phyloP scores from a whole-genome alignment of 2,888 invertebrate genomes.

The Napeogenes sylphis region DNA sequence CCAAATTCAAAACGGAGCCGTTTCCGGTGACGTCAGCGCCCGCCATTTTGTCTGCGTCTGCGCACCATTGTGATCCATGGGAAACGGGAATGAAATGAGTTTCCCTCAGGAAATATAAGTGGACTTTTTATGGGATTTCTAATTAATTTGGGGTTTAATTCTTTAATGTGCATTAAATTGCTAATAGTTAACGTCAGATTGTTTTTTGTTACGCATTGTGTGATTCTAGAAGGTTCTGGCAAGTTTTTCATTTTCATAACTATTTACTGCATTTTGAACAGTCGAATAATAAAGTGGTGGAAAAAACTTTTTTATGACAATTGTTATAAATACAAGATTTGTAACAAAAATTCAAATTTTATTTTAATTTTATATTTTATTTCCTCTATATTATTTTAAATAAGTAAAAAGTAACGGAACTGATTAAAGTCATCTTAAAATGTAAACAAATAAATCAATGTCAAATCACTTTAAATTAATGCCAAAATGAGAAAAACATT shows the following conservation, averaged over 20 bases:
- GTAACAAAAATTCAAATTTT: no score
- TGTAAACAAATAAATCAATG: constrained; percentile 11
- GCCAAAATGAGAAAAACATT: constrained; percentile 13
- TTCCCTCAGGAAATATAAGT: constrained; percentile 61
- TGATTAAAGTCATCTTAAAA: no score
- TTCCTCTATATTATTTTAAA: no score
- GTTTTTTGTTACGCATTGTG: no score
- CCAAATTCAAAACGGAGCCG: constrained; percentile 76
- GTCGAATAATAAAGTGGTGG: no score
- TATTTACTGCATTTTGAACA: no score
- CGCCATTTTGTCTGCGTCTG: constrained; percentile 55
- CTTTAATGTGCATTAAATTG: background rate
- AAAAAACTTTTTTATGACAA: no score
- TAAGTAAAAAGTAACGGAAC: no score
- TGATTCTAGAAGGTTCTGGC: no score
- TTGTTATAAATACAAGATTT: no score
- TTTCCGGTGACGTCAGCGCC: constrained; percentile 73
- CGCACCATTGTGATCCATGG: constrained; percentile 56
- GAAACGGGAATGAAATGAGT: constrained; percentile 68
- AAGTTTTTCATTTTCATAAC: no score
- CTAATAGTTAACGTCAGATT: background rate
- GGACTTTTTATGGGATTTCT: constrained; percentile 34
- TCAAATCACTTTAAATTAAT: constrained; percentile 12
- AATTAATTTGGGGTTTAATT: background rate
- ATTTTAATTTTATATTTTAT: no score